Evolutionary conservation across 2,113 vertebrate genomes (phyloP).

Genomic region (Crypturellus undulatus): DNA sequence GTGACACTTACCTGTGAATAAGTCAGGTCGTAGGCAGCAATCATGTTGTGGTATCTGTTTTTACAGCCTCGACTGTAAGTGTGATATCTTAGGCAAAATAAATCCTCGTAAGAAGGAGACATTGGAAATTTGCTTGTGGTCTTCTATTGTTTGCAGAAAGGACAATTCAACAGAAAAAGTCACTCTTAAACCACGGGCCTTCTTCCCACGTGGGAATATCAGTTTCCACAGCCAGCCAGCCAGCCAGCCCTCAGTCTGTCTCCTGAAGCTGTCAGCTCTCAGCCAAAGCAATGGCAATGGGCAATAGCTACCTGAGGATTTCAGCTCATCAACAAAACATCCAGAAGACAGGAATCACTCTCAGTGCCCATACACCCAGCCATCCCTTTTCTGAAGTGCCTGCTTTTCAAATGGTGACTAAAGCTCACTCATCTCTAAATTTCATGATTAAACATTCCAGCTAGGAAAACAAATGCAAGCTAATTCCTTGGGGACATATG

Average conservation of each 20-base stretch:
- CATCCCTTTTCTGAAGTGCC: background rate
- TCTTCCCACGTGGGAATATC: background rate
- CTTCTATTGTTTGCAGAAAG: background rate
- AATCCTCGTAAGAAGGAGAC: background rate
- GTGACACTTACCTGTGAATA: background rate
- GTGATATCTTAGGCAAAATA: background rate
- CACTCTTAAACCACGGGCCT: background rate
- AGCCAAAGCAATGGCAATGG: background rate
- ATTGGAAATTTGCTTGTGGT: background rate
- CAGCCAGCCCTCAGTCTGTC: background rate
- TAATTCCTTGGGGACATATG: background rate
- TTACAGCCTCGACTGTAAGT: background rate
- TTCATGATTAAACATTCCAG: background rate
- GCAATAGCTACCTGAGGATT: background rate
- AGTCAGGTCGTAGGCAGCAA: background rate
- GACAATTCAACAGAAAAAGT: background rate
- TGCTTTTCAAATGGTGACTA: background rate
- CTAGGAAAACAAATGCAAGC: slow-evolving; percentile 15
- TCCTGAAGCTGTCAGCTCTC: background rate
- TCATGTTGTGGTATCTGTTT: background rate
- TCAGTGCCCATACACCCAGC: fast-evolving
- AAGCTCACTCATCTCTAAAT: background rate
- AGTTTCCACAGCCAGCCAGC: background rate
- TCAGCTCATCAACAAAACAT: background rate
- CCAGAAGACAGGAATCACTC: background rate